These are phyloP conservation scores for Argyrosomus japonicus DNA, from an alignment of 2,113 vertebrate species.

Conservation along the genomic window DNA sequence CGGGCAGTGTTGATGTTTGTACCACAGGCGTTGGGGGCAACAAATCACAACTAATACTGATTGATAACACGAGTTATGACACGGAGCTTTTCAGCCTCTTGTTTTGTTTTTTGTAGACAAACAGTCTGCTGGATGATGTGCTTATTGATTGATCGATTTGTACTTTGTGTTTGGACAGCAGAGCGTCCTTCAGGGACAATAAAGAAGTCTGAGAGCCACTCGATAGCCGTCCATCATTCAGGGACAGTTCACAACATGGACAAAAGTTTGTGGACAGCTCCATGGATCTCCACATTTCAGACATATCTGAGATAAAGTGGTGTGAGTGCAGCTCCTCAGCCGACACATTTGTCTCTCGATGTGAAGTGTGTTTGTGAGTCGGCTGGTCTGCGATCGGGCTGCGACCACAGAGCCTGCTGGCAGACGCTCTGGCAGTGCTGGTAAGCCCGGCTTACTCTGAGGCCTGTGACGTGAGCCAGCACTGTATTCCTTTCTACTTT, in stretches of 20 bases:
- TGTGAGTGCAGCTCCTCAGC: too few relatives aligned
- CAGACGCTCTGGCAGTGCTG: constrained; percentile 50
- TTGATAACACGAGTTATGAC: too few relatives aligned
- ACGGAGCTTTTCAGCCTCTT: too few relatives aligned
- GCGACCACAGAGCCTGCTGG: constrained; percentile 56
- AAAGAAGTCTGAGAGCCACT: background rate
- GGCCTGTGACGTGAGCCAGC: constrained; percentile 62
- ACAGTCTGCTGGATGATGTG: too few relatives aligned
- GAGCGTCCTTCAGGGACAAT: background rate
- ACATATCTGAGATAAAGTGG: too few relatives aligned
- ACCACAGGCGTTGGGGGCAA: too few relatives aligned
- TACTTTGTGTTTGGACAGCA: background rate
- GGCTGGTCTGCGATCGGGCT: constrained; percentile 15
- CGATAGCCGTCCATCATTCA: background rate
- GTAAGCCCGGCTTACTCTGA: constrained; percentile 43
- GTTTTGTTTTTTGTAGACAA: too few relatives aligned
- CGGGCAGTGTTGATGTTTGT: too few relatives aligned
- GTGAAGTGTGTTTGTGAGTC: background rate
- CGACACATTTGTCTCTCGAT: background rate
- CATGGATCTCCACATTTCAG: too few relatives aligned
- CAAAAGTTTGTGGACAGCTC: background rate
- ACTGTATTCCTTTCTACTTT: constrained; percentile 65
- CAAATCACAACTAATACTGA: too few relatives aligned
- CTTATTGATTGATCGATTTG: too few relatives aligned
- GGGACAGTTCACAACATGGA: background rate